Percentiles rank a stretch among this genome's conserved stretches.
phyloP scores from a whole-genome alignment of 2,113 vertebrate genomes.

The Tetrao urogallus region DNA sequence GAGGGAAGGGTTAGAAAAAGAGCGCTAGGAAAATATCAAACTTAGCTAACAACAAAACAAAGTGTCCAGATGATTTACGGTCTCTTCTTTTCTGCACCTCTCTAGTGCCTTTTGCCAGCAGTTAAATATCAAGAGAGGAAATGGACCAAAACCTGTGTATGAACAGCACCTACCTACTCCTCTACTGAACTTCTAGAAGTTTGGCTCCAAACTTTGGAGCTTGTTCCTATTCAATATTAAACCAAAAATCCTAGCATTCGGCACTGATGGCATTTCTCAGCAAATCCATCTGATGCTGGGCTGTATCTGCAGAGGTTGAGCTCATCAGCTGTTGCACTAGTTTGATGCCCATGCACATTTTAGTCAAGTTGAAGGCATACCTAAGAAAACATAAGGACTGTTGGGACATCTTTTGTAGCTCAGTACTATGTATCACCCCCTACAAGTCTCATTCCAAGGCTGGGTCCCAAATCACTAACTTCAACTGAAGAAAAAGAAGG shows the following conservation, averaged over 20 bases:
- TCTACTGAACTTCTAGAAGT: background rate
- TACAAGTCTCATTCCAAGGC: background rate
- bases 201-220: background rate
- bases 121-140: slow-evolving; percentile 19
- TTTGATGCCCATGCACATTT: background rate
- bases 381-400: background rate
- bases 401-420: background rate
- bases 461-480: background rate
- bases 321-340: background rate
- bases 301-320: background rate
- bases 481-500: background rate
- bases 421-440: background rate
- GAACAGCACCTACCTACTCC: background rate
- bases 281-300: background rate
- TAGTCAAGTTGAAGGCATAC: background rate
- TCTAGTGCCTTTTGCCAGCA: background rate
- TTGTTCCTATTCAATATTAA: slow-evolving; percentile 2
- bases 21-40: slow-evolving; percentile 30
- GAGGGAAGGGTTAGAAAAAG: background rate
- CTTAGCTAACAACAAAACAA: slow-evolving; percentile 26
- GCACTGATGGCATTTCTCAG: background rate
- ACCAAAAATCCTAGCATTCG: background rate
- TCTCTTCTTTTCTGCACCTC: background rate
- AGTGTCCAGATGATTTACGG: background rate
- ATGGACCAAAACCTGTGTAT: background rate